Conservation (phyloP, 1,140 invertebrate genomes). For the Drosophila murphyi region DNA sequence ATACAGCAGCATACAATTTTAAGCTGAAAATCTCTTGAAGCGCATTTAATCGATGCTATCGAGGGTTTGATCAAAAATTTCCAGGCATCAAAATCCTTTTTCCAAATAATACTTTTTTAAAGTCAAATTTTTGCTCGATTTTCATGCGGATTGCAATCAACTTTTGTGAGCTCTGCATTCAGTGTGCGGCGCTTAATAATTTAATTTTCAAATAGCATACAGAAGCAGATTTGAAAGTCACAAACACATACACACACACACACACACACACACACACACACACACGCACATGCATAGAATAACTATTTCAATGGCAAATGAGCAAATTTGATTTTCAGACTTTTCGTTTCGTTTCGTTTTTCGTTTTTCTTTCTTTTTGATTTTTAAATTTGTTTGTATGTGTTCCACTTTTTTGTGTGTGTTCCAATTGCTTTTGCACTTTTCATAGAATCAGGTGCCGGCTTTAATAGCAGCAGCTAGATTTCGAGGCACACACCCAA, state of each 20-base stretch:
- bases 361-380: slow-evolving; percentile 21
- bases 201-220: slow-evolving; percentile 76
- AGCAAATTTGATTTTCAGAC: slow-evolving; percentile 76
- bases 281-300: slow-evolving; percentile 1
- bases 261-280: slow-evolving; percentile 15
- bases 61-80: not conserved
- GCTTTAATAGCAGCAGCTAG: slow-evolving; percentile 62
- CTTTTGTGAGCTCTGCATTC: slow-evolving; percentile 22
- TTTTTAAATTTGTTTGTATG: not conserved
- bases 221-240: slow-evolving; percentile 72
- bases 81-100: slow-evolving; percentile 4
- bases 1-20: not conserved
- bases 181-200: slow-evolving; percentile 59
- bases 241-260: slow-evolving; percentile 22
- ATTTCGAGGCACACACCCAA: slow-evolving; percentile 10
- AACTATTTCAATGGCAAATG: slow-evolving; percentile 69
- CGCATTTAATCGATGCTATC: not conserved
- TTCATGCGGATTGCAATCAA: slow-evolving; percentile 55
- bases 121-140: not conserved
- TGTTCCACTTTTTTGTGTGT: slow-evolving; percentile 42
- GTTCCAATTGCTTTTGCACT: slow-evolving; percentile 35
- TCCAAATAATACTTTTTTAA: slow-evolving; percentile 14
- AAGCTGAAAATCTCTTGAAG: not conserved
- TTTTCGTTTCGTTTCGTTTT: slow-evolving; percentile 24
- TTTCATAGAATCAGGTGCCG: slow-evolving; percentile 51